These are phyloP conservation scores for Rhopalosiphum maidis DNA, from an alignment of 1,140 invertebrate species.

Conservation along the genomic window DNA sequence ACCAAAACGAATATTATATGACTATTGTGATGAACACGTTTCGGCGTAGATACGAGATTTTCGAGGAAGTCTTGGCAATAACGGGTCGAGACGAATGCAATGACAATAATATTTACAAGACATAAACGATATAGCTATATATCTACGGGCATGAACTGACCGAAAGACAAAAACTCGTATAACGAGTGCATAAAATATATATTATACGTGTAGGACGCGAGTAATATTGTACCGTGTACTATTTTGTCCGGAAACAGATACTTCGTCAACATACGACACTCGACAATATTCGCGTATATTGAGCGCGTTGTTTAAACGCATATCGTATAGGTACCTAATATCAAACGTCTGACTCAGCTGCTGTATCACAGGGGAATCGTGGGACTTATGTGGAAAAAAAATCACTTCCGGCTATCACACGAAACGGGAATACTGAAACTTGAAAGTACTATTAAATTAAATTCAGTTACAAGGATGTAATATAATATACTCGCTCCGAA, in stretches of 20 bases:
- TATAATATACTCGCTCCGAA: background rate
- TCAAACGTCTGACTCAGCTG: background rate
- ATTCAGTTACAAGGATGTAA: background rate
- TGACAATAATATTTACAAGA: background rate
- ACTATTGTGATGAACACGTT: background rate
- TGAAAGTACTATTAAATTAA: background rate
- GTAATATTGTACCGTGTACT: background rate
- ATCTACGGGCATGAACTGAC: background rate
- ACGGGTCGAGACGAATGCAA: background rate
- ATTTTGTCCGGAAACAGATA: background rate
- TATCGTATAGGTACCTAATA: background rate
- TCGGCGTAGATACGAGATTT: background rate
- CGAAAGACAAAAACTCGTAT: background rate
- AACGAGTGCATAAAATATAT: background rate
- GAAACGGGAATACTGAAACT: background rate
- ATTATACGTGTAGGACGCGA: background rate
- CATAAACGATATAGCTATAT: background rate
- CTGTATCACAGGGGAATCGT: background rate
- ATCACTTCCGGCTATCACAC: background rate
- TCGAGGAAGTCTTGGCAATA: background rate
- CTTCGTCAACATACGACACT: background rate
- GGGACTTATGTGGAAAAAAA: background rate
- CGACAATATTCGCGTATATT: background rate
- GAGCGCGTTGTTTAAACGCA: background rate
- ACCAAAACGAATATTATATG: background rate